These are phyloP conservation scores for Rhabditophanes sp. DNA, from an alignment of 2,888 invertebrate genomes.

Conservation along the genomic window DNA sequence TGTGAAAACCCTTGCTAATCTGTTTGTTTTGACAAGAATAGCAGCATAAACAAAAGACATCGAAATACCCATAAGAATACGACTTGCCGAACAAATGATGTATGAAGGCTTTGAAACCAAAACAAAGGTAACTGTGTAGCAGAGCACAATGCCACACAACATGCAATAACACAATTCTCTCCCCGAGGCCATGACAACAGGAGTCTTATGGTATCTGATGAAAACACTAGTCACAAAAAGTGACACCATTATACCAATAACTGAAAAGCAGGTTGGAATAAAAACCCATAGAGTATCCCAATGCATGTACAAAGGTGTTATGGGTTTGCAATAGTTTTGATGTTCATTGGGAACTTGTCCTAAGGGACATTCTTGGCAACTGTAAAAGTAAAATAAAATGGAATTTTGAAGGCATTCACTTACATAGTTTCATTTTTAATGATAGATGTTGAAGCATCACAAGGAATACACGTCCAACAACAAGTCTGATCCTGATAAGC, in stretches of 20 bases:
- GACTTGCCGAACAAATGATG: slow-evolving; percentile 54
- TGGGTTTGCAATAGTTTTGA: slow-evolving; percentile 52
- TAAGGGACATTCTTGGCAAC: slow-evolving; percentile 54
- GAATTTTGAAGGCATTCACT: slow-evolving; percentile 3
- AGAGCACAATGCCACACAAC: slow-evolving; percentile 55
- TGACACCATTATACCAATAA: slow-evolving; percentile 53
- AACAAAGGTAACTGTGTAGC: slow-evolving; percentile 59
- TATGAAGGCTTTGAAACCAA: slow-evolving; percentile 57
- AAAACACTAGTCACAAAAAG: slow-evolving; percentile 56
- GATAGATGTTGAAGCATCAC: slow-evolving; percentile 53
- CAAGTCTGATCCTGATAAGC: slow-evolving; percentile 52
- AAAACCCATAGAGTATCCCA: slow-evolving; percentile 57
- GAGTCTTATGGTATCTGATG: slow-evolving; percentile 54
- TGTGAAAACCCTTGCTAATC: slow-evolving; percentile 59
- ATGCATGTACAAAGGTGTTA: slow-evolving; percentile 52
- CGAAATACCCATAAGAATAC: slow-evolving; percentile 57
- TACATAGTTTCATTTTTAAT: slow-evolving; percentile 51
- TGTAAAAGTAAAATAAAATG: slow-evolving; percentile 5
- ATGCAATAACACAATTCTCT: slow-evolving; percentile 63
- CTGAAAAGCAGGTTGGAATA: slow-evolving; percentile 54
- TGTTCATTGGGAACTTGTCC: slow-evolving; percentile 55
- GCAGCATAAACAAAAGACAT: slow-evolving; percentile 62
- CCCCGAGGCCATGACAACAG: slow-evolving; percentile 61
- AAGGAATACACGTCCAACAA: slow-evolving; percentile 59
- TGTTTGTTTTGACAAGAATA: slow-evolving; percentile 61